Conservation (phyloP, 2,113 vertebrate genomes). For the Gymnocephalus cernua region DNA sequence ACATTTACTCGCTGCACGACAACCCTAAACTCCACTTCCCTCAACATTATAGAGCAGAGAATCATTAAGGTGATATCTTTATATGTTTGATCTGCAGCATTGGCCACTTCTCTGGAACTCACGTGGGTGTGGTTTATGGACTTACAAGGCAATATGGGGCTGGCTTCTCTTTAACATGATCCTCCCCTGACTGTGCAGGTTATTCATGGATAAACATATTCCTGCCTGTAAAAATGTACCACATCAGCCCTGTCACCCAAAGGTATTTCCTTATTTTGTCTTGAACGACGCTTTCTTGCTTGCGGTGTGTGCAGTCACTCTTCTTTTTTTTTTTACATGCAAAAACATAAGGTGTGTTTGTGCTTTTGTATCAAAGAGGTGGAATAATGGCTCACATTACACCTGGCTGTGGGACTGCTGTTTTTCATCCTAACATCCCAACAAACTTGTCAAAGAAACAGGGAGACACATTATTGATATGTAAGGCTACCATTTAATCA, state of each 20-base stretch:
- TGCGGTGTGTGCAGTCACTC: background rate
- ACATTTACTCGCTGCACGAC: background rate
- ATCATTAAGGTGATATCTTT: background rate
- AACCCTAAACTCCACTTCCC: background rate
- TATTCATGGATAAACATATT: no score
- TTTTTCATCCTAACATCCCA: background rate
- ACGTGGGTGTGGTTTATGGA: background rate
- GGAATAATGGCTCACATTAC: background rate
- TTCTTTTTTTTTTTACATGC: background rate
- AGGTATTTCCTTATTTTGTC: background rate
- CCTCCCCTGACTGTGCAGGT: background rate
- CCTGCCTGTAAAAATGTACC: background rate
- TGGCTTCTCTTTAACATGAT: background rate
- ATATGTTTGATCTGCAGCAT: background rate
- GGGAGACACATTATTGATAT: background rate
- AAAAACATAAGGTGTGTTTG: background rate
- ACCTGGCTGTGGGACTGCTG: background rate
- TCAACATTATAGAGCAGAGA: background rate
- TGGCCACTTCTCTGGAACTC: background rate
- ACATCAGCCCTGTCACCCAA: background rate
- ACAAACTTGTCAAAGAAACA: constrained; percentile 2
- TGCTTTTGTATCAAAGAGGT: background rate
- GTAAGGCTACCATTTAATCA: background rate
- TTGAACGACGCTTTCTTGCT: background rate
- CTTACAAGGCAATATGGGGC: background rate